Conservation (phyloP, 1,140 invertebrate genomes). For the Arctopsyche grandis region DNA sequence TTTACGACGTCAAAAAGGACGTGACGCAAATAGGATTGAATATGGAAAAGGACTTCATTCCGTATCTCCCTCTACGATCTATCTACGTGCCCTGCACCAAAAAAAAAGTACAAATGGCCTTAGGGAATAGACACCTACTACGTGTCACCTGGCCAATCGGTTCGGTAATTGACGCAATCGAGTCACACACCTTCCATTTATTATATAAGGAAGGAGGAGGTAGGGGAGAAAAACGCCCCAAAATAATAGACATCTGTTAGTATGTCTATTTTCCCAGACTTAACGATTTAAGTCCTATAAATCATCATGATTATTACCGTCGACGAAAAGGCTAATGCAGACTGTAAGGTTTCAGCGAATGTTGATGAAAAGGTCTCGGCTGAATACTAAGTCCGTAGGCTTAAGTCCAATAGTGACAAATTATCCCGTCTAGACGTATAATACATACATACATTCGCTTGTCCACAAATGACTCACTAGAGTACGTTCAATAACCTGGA, state of each 20-base stretch:
- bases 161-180: slow-evolving; percentile 4
- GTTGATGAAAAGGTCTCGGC: background rate
- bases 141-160: background rate
- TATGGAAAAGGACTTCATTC: slow-evolving; percentile 15
- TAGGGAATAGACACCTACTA: background rate
- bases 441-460: too few relatives aligned
- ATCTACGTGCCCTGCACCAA: too few relatives aligned
- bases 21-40: slow-evolving; percentile 13
- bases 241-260: too few relatives aligned
- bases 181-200: slow-evolving; percentile 19
- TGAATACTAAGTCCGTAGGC: background rate
- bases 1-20: slow-evolving; percentile 22
- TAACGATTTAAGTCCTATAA: too few relatives aligned
- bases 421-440: slow-evolving; percentile 49
- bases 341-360: background rate
- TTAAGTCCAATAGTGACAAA: slow-evolving; percentile 30
- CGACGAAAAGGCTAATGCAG: too few relatives aligned
- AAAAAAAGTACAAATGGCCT: too few relatives aligned
- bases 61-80: background rate
- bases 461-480: background rate
- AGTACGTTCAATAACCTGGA: background rate
- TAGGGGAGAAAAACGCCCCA: background rate
- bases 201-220: background rate
- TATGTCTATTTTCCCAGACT: too few relatives aligned
- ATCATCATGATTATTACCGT: too few relatives aligned